Conservation (phyloP, 2,797 vertebrate species). For the Halcyon leucocephala region DNA sequence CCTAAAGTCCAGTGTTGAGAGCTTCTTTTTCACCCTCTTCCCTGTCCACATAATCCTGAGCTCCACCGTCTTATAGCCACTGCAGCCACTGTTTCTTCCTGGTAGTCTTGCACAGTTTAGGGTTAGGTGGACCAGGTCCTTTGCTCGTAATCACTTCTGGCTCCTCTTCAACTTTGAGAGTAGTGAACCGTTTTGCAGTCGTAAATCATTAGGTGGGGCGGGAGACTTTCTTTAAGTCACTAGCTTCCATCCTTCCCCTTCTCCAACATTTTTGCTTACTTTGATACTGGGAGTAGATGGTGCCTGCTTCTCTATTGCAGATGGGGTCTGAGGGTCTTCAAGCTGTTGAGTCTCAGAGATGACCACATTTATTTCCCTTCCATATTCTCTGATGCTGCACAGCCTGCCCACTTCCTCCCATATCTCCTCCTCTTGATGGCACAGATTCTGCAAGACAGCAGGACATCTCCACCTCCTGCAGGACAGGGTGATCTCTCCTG, state of each 20-base stretch:
- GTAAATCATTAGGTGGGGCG: background rate
- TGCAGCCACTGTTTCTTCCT: background rate
- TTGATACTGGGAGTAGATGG: background rate
- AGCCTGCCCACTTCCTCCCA: background rate
- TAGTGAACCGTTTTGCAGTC: background rate
- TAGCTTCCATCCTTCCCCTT: background rate
- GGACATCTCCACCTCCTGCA: background rate
- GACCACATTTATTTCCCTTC: background rate
- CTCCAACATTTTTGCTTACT: background rate
- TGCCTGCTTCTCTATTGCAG: background rate
- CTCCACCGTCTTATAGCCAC: no score
- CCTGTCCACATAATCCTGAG: background rate
- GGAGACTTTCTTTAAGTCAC: background rate
- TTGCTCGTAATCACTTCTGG: background rate
- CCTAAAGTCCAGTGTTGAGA: background rate
- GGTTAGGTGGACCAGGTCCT: background rate
- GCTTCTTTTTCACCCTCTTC: background rate
- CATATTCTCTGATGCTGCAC: background rate
- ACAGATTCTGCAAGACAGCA: background rate
- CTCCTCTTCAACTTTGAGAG: background rate
- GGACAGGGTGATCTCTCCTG: background rate
- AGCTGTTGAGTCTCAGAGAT: background rate
- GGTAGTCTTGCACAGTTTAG: background rate
- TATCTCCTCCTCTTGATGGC: background rate
- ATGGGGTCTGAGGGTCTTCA: background rate